phyloP scores from a whole-genome alignment of 2,888 invertebrate species.

The Blomia tropicalis region DNA sequence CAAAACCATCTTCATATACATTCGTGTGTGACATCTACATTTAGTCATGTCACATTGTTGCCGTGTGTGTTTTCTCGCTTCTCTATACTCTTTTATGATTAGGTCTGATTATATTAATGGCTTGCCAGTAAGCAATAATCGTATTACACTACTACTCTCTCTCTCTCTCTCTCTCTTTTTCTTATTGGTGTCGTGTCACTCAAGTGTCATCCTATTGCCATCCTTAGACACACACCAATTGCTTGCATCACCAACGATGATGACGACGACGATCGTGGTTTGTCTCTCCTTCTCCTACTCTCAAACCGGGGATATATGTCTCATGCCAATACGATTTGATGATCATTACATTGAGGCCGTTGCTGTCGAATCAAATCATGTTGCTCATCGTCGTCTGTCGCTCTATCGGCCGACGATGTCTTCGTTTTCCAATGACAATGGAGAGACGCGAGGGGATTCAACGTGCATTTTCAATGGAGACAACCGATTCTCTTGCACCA shows the following conservation, averaged over 20 bases:
- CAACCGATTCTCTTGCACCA: too few species aligned
- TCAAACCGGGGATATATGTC: too few species aligned
- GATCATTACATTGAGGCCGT: not conserved
- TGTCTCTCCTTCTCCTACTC: too few species aligned
- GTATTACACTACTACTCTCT: constrained; percentile 12
- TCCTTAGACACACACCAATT: not conserved
- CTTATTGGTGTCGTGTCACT: not conserved
- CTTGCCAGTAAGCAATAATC: constrained; percentile 15
- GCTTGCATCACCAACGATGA: too few species aligned
- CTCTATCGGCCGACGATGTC: constrained; percentile 5
- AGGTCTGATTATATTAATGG: constrained; percentile 18
- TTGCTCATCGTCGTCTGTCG: not conserved
- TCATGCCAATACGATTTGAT: not conserved
- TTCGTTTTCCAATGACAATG: constrained; percentile 8
- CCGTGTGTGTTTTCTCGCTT: not conserved
- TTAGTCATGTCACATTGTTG: not conserved
- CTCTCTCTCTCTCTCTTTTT: too few species aligned
- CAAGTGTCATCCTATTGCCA: constrained; percentile 3
- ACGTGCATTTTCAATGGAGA: not conserved
- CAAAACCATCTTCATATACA: not conserved
- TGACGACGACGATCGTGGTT: too few species aligned
- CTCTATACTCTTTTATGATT: constrained; percentile 3
- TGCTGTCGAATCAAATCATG: constrained; percentile 13
- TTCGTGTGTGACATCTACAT: constrained; percentile 7
- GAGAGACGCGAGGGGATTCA: not conserved